Conservation (phyloP, 2,888 invertebrate genomes). For the Eucriotettix oculatus region DNA sequence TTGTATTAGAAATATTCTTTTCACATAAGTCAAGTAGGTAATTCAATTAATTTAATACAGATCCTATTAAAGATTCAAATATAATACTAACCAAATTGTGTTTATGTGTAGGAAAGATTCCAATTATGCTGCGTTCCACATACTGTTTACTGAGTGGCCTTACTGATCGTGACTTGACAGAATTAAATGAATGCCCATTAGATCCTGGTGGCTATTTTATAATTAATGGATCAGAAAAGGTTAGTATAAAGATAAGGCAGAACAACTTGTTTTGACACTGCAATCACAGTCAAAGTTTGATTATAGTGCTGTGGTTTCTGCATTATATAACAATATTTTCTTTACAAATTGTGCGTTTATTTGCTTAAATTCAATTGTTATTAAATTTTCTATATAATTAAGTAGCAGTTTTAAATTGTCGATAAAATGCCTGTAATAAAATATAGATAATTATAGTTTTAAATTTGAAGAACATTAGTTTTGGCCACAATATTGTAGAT, state of each 20-base stretch:
- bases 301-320: neutral
- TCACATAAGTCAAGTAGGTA: too few relatives aligned
- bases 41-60: too few relatives aligned
- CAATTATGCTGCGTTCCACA: constrained; percentile 96
- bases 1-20: too few relatives aligned
- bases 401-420: too few relatives aligned
- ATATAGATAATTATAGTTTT: too few relatives aligned
- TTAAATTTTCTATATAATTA: too few relatives aligned
- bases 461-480: too few relatives aligned
- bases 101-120: constrained; percentile 59
- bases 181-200: constrained; percentile 96
- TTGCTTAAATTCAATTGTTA: too few relatives aligned
- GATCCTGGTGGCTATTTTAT: constrained; percentile 99
- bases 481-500: too few relatives aligned
- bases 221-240: constrained; percentile 98
- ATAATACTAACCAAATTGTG: neutral
- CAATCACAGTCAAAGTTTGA: neutral
- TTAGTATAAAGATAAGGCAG: constrained; percentile 14
- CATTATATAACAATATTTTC: neutral
- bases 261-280: neutral
- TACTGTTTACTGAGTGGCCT: constrained; percentile 89
- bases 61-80: too few relatives aligned
- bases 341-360: neutral
- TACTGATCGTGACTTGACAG: constrained; percentile 96
- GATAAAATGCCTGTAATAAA: too few relatives aligned